Base-by-base conservation (phyloP, 2,113 vertebrate genomes). In the Pelecanoides urinatrix region DNA sequence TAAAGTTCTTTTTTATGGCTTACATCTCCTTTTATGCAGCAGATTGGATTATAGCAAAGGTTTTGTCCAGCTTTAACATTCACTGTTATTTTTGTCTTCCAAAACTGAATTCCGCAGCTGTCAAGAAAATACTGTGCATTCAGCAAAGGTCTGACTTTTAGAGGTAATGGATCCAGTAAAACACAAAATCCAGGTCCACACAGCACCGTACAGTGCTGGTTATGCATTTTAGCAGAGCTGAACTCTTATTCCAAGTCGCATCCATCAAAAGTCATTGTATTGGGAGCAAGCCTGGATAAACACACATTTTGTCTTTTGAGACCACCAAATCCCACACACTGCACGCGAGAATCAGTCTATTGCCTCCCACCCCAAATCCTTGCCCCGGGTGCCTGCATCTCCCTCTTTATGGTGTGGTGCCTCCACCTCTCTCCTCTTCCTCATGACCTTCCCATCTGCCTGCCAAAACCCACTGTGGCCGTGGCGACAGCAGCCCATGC, bases 401-500 rank as follows among this genome's bases (percentile, higher is more conserved):
- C 19, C 55, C 19, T 4, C 0, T 66, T 16, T 62, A 17, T 49
- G 16, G 25, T 53, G 34, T 40, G 25, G 26, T 77, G 80, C 21
- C n/a, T 84, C n/a, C 47, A 77, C 16, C 27, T 80, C 44, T 56
- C 40, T 52, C 23, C 30, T 86, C 23, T 76, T 83, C 40, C 11
- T 94, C 15, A 3, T 11, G 8, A 53, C 13, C 38, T 67, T 45
- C 36, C 26, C 21, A 20, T 72, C 17, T 75, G 11, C 30, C 16
- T 53, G 30, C 15, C 71, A 75, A 72, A 88, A 81, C 3, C 15
- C 38, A 36, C 22, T 44, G 58, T 0, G 1, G 7, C 36, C 59
- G 21, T 0, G 0, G 34, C 32, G 79, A 29, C 0, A 0, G 80
- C 19, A 88, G 62, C 22, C 26, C 2, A 0, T 13, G 13, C 2